Base-by-base conservation (phyloP, 2,113 vertebrate genomes). In the Ceyx margarethae region DNA sequence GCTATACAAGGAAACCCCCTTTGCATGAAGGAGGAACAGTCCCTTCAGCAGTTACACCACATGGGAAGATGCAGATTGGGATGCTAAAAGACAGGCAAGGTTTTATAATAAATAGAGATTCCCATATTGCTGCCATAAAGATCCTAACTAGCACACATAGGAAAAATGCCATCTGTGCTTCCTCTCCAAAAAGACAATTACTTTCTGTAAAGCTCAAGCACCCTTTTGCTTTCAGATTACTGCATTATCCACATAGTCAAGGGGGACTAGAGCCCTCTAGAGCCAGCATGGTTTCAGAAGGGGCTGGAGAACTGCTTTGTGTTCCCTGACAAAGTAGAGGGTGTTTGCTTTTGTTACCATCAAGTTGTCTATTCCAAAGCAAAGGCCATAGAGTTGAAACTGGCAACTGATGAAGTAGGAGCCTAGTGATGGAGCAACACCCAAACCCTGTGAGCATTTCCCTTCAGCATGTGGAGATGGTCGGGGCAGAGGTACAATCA, bases 361-460 rank as follows among this genome's bases (percentile, higher is more conserved):
- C 31, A 45, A 19, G 19, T 48, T 65, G 65, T 3, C 33, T 50
- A 16, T 33, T 72, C 10, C 60, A 77, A 85, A 91, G n/a, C 22
- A 51, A 87, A 75, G n/a, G 29, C 13, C 20, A 17, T 0, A 2
- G 45, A 51, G n/a, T 2, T 40, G 20, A 43, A 67, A 54, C 1
- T 1, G 26, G 19, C 37, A 33, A 3, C 22, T 13, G 40, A 5
- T 72, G 48, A 48, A 26, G 26, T 4, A 16, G 5, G 13, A 7
- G 8, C 7, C 46, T n/a, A 0, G 2, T 37, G 40, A 17, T 5
- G 0, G 1, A 22, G 28, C 29, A 17, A 4, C 17, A 23, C 10
- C 25, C 50, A 85, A 28, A 16, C 3, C 33, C 19, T 9, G 25
- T 22, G 33, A 46, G 17, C 8, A 23, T 25, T 16, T 53, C 21